Base-by-base conservation (phyloP, 1,140 invertebrate species). In the Maniola jurtina region DNA sequence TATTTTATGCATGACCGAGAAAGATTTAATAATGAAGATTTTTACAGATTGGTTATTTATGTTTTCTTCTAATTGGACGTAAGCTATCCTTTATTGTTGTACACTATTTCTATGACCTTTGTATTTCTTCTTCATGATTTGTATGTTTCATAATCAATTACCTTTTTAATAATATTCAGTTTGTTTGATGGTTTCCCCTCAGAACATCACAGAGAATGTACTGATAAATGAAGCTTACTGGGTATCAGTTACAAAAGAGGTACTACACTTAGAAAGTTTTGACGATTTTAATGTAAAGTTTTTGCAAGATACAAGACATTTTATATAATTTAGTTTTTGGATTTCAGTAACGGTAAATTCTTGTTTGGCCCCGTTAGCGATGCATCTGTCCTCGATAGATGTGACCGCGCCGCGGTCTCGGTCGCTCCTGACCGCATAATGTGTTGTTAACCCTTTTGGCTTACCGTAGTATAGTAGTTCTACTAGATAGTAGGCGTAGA, bases 141-240 rank as follows among this genome's bases (percentile, higher is more conserved):
- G 55, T 73, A 48, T 76, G 40, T 61, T 69, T 61, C 34, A 58
- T 75, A 75, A 73, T 79, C 71, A 75, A 80, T 70, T 86, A 74
- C 79, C 73, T 83, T 85, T 55, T 80, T 89, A 88, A 90, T 89
- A 86, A 88, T 81, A 80, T 73, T 87, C 82, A 81, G 84, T 88
- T 88, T 90, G 81, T 89, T 90, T 91, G 83, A 85, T 88, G 84
- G 76, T 91, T 91, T 88, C 89, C 88, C 89, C 86, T 89, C 95
- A 97, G 96, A 97, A 97, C 93, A 96, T 97, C 94, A 97, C 96
- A 93, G 95, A 97, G 94, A 94, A 96, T 93, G 95, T 96, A 93
- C 96, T 97, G 93, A 94, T 97, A 93, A 97, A 97, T 93, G 96
- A 97, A 94, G 96, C 95, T 88, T 95, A 96, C 93, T 97, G 96